A percentile compares a stretch with the other conserved stretches of the same genome.
Evolutionary conservation across 2,113 vertebrate genomes (phyloP).

Genomic region (Percina caprodes): DNA sequence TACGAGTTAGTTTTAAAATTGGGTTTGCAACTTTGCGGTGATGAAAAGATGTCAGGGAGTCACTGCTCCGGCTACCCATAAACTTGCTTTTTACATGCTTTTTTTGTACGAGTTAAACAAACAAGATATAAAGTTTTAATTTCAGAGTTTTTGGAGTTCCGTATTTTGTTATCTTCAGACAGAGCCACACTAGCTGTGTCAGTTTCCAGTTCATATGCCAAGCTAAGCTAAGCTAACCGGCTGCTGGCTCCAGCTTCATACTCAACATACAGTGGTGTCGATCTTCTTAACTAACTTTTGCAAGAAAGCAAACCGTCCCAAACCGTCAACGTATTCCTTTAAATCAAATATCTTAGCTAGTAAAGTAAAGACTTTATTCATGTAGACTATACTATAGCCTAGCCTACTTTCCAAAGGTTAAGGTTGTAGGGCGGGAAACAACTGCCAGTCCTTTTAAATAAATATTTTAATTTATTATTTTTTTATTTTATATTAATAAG

Average conservation of each 20-base stretch:
- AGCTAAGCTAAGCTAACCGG: background rate
- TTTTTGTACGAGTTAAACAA: background rate
- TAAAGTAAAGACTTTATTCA: background rate
- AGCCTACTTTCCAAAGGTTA: too few species aligned
- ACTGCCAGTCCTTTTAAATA: background rate
- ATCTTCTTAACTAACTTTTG: background rate
- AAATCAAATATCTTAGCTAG: background rate
- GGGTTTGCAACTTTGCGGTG: background rate
- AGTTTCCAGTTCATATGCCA: background rate
- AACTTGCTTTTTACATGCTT: background rate
- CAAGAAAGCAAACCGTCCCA: background rate
- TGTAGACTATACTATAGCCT: too few species aligned
- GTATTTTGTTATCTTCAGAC: background rate
- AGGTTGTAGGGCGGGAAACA: background rate
- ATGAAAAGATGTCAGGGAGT: conserved; percentile 1
- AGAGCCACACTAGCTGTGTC: background rate
- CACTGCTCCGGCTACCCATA: too few species aligned
- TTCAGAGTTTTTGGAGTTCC: background rate
- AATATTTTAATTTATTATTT: too few species aligned
- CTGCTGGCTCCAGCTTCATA: too few species aligned
- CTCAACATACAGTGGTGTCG: background rate
- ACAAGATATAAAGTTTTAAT: background rate
- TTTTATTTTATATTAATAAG: too few species aligned
- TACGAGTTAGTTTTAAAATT: background rate
- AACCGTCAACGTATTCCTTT: background rate